phyloP scores from a whole-genome alignment of 2,888 invertebrate species.

The Torymus texanus region DNA sequence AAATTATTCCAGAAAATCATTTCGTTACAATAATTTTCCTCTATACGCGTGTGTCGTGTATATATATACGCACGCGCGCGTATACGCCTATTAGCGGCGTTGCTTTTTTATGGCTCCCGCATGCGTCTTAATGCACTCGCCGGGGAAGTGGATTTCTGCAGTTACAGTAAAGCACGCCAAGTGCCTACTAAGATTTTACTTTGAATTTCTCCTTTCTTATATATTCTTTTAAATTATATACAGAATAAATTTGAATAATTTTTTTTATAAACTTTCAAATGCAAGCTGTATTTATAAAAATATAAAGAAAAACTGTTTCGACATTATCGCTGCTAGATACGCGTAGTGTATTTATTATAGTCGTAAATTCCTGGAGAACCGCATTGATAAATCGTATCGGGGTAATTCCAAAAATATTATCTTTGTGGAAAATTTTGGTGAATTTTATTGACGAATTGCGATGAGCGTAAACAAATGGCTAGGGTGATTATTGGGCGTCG shows the following conservation, averaged over 20 bases:
- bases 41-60: background rate
- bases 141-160: background rate
- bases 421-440: background rate
- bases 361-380: too few species aligned
- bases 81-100: background rate
- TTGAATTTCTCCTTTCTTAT: too few species aligned
- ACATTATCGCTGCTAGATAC: too few species aligned
- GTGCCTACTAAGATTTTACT: too few species aligned
- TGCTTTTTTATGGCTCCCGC: background rate
- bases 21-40: conserved; percentile 36
- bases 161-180: background rate
- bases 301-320: too few species aligned
- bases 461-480: conserved; percentile 28
- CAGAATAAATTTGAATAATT: background rate
- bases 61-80: background rate
- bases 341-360: too few species aligned
- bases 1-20: conserved; percentile 33
- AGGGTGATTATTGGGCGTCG: background rate
- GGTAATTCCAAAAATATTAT: conserved; percentile 1
- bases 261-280: too few species aligned
- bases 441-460: conserved; percentile 27
- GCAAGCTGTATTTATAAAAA: too few species aligned
- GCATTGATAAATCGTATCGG: too few species aligned
- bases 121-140: background rate
- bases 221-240: background rate